Base-by-base conservation (phyloP, 1,140 invertebrate genomes). In the Solen grandis region DNA sequence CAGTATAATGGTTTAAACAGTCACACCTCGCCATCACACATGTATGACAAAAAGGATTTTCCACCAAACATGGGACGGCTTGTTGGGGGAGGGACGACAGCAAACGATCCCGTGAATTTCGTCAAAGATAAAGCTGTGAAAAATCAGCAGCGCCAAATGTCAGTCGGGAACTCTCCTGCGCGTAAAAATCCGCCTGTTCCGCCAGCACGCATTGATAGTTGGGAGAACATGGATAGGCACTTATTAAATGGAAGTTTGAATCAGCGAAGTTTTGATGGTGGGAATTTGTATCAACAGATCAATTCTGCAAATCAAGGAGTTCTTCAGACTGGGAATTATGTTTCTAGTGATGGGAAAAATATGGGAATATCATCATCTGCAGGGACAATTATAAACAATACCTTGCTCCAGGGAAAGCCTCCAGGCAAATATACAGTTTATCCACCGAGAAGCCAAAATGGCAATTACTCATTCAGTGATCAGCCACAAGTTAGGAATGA, bases 191-290 rank as follows among this genome's bases (percentile, higher is more conserved):
- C 74, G 0, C 74, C 74, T 35, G 74, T 59, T 27, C 74, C 74
- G 19, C 74, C 74, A 55, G 74, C 74, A 19, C 55, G 74, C 38
- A 77, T 68, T 54, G 74, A 77, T 54, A 77, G 74, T 54, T 77
- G 74, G 74, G 74, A 77, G 52, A 77, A 77, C 57, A 68, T 77
- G 62, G 74, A 65, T 22, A 77, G 63, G 54, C 74, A 77, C 41
- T 1, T 77, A n/a, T n/a, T n/a, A 5, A 66, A 54, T 66, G 27
- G 36, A 13, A 10, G 52, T 10, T 35, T 38, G n/a, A 10, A 8
- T 46, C 41, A 46, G 41, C 8, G 19, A 46, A 46, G 16, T 35
- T n/a, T 8, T 1, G 19, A 3, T n/a, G 29, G 63, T 33, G n/a
- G n/a, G 38, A 14, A 38, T 38, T n/a, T n/a, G 16, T 22, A n/a